phyloP scores from a whole-genome alignment of 2,888 invertebrate genomes.

The Adelognathus sp. region DNA sequence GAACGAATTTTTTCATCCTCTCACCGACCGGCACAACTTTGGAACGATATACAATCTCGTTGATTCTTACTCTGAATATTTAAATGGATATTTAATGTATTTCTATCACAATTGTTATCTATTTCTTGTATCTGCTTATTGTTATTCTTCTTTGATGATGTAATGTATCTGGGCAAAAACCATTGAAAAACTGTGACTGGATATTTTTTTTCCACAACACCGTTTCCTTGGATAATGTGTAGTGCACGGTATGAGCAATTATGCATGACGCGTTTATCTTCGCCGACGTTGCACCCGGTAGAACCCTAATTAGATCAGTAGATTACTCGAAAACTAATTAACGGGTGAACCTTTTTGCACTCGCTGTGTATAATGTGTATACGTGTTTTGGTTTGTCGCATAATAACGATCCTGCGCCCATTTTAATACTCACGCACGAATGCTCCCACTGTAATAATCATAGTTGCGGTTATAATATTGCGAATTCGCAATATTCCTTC shows the following conservation, averaged over 20 bases:
- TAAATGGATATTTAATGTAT: slow-evolving; percentile 19
- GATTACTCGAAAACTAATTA: slow-evolving; percentile 29
- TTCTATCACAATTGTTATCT: slow-evolving; percentile 18
- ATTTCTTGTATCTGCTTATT: slow-evolving; percentile 1
- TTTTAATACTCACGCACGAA: slow-evolving; percentile 33
- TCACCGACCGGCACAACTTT: slow-evolving; percentile 52
- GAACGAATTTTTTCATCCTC: slow-evolving; percentile 24
- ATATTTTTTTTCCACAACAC: slow-evolving; percentile 31
- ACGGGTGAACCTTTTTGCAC: neutral
- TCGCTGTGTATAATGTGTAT: neutral
- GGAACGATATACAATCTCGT: slow-evolving; percentile 38
- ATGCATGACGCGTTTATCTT: slow-evolving; percentile 48
- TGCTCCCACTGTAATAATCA: slow-evolving; percentile 30
- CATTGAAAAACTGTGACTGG: slow-evolving; percentile 17
- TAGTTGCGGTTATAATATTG: slow-evolving; percentile 8
- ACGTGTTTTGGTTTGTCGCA: neutral
- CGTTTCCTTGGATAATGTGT: slow-evolving; percentile 1
- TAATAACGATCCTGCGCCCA: neutral
- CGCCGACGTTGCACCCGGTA: slow-evolving; percentile 32
- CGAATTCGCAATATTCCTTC: neutral
- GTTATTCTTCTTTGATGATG: slow-evolving; percentile 24
- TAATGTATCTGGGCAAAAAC: neutral
- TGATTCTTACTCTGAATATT: slow-evolving; percentile 18
- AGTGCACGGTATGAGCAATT: slow-evolving; percentile 49
- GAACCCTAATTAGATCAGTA: slow-evolving; percentile 24